Conservation (phyloP, 2,113 vertebrate genomes). For the Microtus pennsylvanicus region DNA sequence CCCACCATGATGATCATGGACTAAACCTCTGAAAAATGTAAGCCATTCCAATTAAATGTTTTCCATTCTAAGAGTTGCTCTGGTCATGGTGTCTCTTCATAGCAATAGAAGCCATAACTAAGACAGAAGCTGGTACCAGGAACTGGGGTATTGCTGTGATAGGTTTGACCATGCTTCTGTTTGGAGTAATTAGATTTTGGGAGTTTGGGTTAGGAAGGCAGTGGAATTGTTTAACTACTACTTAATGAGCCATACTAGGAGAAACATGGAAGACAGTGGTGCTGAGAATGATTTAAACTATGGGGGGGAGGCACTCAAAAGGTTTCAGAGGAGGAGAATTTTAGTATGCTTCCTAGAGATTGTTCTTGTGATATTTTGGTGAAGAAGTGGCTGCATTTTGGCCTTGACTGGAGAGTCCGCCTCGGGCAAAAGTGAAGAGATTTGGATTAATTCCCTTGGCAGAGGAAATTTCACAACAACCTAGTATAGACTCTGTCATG, state of each 20-base stretch:
- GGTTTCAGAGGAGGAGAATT: background rate
- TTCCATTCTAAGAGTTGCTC: too few relatives aligned
- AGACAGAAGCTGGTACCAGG: background rate
- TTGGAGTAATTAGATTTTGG: background rate
- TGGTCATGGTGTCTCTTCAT: background rate
- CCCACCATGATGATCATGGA: background rate
- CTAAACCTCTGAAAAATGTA: background rate
- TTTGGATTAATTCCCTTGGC: too few relatives aligned
- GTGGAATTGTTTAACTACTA: background rate
- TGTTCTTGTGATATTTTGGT: too few relatives aligned
- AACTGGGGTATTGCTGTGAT: background rate
- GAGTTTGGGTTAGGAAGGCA: background rate
- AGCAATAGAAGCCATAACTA: background rate
- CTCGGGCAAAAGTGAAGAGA: too few relatives aligned
- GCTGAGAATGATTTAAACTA: background rate
- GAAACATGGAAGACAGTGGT: background rate
- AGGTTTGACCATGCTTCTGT: background rate
- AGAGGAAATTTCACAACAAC: too few relatives aligned
- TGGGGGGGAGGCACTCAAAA: background rate
- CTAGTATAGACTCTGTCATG: too few relatives aligned
- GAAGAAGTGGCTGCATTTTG: too few relatives aligned
- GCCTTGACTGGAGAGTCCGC: too few relatives aligned
- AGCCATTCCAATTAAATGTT: too few relatives aligned
- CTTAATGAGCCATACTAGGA: background rate
- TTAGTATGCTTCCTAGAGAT: too few relatives aligned